Evolutionary conservation across 2,797 vertebrate species (phyloP).

Genomic region (Sebastes matsubarae): DNA sequence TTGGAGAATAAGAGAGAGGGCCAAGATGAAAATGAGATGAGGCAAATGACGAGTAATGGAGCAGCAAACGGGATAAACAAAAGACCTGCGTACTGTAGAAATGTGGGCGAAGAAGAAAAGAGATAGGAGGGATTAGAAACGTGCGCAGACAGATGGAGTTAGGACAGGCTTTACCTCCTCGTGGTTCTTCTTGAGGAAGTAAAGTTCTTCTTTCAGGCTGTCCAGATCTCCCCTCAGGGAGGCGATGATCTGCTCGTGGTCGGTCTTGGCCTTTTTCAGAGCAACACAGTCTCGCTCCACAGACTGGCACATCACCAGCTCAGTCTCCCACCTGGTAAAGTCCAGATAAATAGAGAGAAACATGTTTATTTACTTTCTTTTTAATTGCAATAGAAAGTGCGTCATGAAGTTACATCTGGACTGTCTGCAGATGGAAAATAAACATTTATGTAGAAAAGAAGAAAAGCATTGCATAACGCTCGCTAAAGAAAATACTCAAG

Average conservation of each 20-base stretch:
- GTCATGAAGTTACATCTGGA: not conserved
- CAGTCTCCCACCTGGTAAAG: constrained; percentile 82
- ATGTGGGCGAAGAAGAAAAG: not conserved
- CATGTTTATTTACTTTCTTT: not conserved
- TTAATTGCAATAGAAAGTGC: not conserved
- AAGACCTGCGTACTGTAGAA: not conserved
- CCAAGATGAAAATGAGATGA: constrained; percentile 40
- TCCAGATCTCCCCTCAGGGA: constrained; percentile 85
- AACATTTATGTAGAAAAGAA: not conserved
- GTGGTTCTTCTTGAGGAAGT: constrained; percentile 87
- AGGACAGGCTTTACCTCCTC: constrained; percentile 76
- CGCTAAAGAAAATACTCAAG: not conserved
- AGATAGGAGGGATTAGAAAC: not conserved
- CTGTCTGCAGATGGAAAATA: not conserved
- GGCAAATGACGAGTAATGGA: constrained; percentile 32
- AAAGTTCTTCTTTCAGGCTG: constrained; percentile 86
- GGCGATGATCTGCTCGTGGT: constrained; percentile 84
- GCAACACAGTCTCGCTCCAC: constrained; percentile 86
- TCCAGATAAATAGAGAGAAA: not conserved
- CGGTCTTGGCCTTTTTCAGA: constrained; percentile 86
- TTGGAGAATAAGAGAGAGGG: not conserved
- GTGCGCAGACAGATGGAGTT: not conserved
- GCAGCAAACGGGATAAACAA: constrained; percentile 9
- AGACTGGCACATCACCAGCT: constrained; percentile 85
- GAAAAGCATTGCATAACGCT: not conserved